Percentiles rank a stretch among this genome's conserved stretches.
phyloP scores from a whole-genome alignment of 1,140 invertebrate species.

The Archegozetes longisetosus region DNA sequence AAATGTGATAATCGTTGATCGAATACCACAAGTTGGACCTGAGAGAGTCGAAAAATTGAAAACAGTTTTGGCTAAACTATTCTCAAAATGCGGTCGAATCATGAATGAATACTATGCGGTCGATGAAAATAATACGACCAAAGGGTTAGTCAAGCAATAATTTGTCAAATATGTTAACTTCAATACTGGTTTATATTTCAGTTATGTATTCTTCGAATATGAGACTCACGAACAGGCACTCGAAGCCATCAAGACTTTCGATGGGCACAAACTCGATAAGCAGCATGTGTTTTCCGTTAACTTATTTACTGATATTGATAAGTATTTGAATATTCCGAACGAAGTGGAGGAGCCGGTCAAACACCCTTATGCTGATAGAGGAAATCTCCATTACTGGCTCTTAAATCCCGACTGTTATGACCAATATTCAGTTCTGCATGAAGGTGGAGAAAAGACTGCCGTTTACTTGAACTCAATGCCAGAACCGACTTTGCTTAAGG shows the following conservation, averaged over 20 bases:
- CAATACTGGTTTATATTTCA: constrained; percentile 26
- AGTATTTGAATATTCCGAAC: constrained; percentile 78
- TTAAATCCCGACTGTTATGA: constrained; percentile 85
- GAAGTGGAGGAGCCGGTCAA: constrained; percentile 78
- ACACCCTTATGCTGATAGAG: constrained; percentile 57
- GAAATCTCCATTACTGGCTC: constrained; percentile 77
- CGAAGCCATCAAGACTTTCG: constrained; percentile 66
- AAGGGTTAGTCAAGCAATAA: constrained; percentile 44
- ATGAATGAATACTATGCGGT: constrained; percentile 78
- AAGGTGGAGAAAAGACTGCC: constrained; percentile 57
- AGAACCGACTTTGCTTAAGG: constrained; percentile 63
- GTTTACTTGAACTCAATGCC: constrained; percentile 80
- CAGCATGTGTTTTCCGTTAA: constrained; percentile 88
- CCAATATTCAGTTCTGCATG: constrained; percentile 78
- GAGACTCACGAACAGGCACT: constrained; percentile 57
- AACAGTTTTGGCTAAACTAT: constrained; percentile 79
- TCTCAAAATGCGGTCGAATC: constrained; percentile 75
- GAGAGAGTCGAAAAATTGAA: constrained; percentile 81
- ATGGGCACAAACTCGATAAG: constrained; percentile 93
- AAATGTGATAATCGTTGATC: constrained; percentile 87
- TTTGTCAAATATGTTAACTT: constrained; percentile 10
- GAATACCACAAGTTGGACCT: constrained; percentile 80
- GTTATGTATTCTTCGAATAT: constrained; percentile 86
- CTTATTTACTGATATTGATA: constrained; percentile 89
- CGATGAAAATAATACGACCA: constrained; percentile 63